Base-by-base conservation (phyloP, 2,888 invertebrate species). In the Aspidapion aeneum region DNA sequence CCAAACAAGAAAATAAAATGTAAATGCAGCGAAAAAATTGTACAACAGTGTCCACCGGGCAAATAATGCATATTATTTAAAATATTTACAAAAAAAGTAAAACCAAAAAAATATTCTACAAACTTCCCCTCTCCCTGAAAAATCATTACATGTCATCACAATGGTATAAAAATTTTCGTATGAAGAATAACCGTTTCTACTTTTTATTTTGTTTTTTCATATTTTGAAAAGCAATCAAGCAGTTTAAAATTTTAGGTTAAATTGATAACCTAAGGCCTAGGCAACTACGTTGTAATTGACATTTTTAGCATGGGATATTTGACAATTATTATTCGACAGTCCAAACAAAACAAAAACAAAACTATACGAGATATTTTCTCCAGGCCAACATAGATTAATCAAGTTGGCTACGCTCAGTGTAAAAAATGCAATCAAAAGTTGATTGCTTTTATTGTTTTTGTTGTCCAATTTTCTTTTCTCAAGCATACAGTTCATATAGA, bases 1-100 rank as follows among this genome's bases (percentile, higher is more conserved):
- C n/a, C n/a, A n/a, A 35, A 35, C 35, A 7, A 63, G 52, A 57
- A 57, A 60, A 63, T 60, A 50, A 63, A 63, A 60, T 58, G 52
- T 18, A 55, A 22, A 18, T 51, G 35, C 48, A 55, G 50, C 17
- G 58, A 55, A 63, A 62, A 51, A 49, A 55, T 61, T 63, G 57
- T 57, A 64, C 57, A 56, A 55, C 62, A 35, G 35, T 35, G 12
- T 7, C 35, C 35, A 35, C 35, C 35, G 35, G 35, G 58, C 48
- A 17, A 57, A 18, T 52, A 62, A 57, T 51, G 54, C 57, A 48
- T 52, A 50, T 57, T 57, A 56, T 64, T 50, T 59, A 62, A 49
- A 21, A 60, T 62, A 57, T 12, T 58, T 54, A 61, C 21, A 57
- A 20, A 57, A 62, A 64, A 58, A 52, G 52, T 18, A 21, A 22